A percentile compares a stretch with the other conserved stretches of the same genome.
phyloP scores from a whole-genome alignment of 2,888 invertebrate species.

The Itoplectis maculator region DNA sequence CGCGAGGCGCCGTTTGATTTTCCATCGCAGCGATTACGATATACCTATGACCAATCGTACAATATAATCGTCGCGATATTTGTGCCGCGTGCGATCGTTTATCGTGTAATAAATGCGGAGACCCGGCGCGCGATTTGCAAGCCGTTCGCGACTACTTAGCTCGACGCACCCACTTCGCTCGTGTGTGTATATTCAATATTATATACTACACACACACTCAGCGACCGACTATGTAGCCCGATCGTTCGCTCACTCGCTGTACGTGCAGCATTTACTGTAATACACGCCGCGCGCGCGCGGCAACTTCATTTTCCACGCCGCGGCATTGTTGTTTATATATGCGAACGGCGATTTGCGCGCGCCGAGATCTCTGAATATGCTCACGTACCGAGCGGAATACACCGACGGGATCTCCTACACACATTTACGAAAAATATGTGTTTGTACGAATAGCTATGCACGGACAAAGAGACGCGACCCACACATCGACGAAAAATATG shows the following conservation, averaged over 20 bases:
- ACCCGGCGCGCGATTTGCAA: constrained; percentile 46
- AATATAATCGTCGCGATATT: constrained; percentile 60
- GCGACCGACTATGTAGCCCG: no score
- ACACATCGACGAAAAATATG: no score
- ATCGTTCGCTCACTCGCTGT: neutral
- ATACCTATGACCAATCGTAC: no score
- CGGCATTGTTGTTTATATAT: constrained; percentile 72
- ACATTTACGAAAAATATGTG: constrained; percentile 9
- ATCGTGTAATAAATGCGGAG: constrained; percentile 52
- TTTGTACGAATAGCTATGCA: constrained; percentile 39
- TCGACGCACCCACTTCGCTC: constrained; percentile 66
- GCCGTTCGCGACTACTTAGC: constrained; percentile 51
- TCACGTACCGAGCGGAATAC: neutral
- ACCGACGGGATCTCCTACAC: no score
- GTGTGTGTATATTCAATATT: constrained; percentile 20
- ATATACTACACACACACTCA: neutral
- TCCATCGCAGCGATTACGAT: constrained; percentile 41
- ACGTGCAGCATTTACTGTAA: constrained; percentile 53
- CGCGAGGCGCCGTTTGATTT: constrained; percentile 40
- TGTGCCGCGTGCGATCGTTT: constrained; percentile 57
- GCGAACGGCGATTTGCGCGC: constrained; percentile 37
- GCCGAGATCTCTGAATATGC: neutral
- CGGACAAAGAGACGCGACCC: no score
- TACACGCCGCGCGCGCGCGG: constrained; percentile 51
- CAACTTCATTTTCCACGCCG: constrained; percentile 77